Evolutionary conservation across 2,797 vertebrate species (phyloP).

Genomic region (Ibycter americanus): DNA sequence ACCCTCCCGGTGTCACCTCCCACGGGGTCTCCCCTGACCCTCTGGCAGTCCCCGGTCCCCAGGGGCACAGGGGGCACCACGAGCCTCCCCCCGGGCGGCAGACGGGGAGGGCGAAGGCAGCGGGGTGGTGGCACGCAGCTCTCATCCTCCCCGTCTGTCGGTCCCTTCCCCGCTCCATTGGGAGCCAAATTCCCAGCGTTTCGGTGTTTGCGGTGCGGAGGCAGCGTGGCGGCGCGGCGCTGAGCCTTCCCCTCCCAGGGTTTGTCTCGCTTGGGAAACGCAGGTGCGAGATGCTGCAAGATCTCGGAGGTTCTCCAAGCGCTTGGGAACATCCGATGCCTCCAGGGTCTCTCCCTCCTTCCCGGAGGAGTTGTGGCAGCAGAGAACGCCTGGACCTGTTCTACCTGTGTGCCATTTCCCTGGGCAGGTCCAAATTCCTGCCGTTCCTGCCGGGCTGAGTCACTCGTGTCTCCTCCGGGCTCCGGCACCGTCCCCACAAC

Average conservation of each 20-base stretch:
- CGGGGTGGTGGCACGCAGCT: fast-evolving
- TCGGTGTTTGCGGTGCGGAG: fast-evolving
- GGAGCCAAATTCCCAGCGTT: fast-evolving
- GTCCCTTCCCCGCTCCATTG: fast-evolving
- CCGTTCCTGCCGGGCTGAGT: conserved; percentile 15
- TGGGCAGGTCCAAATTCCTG: conserved; percentile 23
- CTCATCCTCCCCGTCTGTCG: fast-evolving
- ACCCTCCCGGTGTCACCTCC: fast-evolving
- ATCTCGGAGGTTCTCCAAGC: neutral
- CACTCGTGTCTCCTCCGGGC: neutral
- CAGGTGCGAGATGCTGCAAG: neutral
- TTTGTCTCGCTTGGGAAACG: neutral
- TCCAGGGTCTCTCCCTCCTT: neutral
- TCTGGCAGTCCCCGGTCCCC: fast-evolving
- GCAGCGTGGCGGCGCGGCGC: neutral
- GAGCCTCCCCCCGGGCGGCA: neutral
- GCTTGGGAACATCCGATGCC: neutral
- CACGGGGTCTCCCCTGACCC: neutral
- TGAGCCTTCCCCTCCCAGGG: neutral
- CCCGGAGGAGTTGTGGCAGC: neutral
- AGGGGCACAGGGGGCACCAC: neutral
- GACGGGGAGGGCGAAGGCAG: fast-evolving
- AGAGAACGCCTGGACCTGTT: conserved; percentile 32
- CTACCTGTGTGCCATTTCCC: neutral
- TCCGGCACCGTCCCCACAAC: neutral